Conservation (phyloP, 2,797 vertebrate species). For the Chromobotia macracanthus region DNA sequence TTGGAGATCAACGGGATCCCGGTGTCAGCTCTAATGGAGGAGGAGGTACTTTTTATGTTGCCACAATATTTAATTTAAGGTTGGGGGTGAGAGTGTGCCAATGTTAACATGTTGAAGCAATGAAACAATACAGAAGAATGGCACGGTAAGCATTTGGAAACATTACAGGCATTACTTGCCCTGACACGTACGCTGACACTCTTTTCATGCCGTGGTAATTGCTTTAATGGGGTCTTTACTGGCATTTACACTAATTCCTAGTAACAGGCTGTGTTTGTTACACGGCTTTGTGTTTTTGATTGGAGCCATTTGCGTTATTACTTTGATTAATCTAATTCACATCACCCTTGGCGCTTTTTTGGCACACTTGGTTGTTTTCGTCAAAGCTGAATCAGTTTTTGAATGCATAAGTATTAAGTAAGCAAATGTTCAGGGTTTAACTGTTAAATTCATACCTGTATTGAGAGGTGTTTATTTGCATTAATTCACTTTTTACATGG, state of each 20-base stretch:
- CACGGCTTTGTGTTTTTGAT: constrained; percentile 1
- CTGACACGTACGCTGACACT: constrained; percentile 9
- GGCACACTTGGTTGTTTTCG: too few relatives aligned
- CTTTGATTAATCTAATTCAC: neutral
- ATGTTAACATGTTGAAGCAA: neutral
- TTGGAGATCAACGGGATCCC: constrained; percentile 94
- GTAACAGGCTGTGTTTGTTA: neutral
- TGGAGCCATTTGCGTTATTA: neutral
- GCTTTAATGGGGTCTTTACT: neutral
- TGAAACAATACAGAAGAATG: neutral
- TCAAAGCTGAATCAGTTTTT: too few relatives aligned
- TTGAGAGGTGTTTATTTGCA: constrained; percentile 9
- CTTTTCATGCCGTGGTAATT: constrained; percentile 19
- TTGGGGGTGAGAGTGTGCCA: too few relatives aligned
- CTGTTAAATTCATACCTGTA: constrained; percentile 21
- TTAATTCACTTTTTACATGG: neutral
- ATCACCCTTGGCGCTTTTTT: neutral
- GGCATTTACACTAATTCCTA: neutral
- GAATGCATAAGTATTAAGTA: too few relatives aligned
- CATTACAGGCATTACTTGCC: neutral
- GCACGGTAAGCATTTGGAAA: constrained; percentile 6
- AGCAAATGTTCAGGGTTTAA: constrained; percentile 1
- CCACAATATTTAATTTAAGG: too few relatives aligned
- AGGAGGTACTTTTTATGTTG: constrained; percentile 78
- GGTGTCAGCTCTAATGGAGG: constrained; percentile 84